Conservation (phyloP, 1,140 invertebrate genomes). For the Drosophila bocki region DNA sequence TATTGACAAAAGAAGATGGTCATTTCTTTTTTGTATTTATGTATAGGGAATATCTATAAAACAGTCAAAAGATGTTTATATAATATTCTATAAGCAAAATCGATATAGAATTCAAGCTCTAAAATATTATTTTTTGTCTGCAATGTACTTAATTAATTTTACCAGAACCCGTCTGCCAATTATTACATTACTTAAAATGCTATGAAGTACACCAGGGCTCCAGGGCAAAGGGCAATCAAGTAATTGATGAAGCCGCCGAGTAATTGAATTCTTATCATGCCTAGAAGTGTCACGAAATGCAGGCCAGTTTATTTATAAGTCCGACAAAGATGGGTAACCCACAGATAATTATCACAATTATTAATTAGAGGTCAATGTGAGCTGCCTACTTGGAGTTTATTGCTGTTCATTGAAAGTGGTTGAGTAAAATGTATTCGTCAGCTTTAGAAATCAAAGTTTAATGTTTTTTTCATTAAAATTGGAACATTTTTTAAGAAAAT, state of each 20-base stretch:
- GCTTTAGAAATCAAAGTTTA: background rate
- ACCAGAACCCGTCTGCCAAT: background rate
- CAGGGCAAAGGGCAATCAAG: conserved; percentile 6
- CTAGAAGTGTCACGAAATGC: conserved; percentile 13
- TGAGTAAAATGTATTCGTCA: background rate
- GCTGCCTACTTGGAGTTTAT: background rate
- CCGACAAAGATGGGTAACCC: conserved; percentile 1
- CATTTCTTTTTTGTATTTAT: no score
- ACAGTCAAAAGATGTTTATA: no score
- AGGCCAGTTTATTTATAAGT: conserved; percentile 27
- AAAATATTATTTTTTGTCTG: background rate
- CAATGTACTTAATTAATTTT: background rate
- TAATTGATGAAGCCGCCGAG: conserved; percentile 17
- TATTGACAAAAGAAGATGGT: background rate
- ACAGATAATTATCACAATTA: conserved; percentile 18
- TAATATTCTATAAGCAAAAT: no score
- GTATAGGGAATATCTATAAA: no score
- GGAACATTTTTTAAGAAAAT: background rate
- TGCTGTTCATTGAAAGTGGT: background rate
- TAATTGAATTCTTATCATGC: conserved; percentile 38
- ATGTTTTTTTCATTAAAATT: background rate
- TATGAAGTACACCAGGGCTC: background rate
- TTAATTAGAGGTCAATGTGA: conserved; percentile 14
- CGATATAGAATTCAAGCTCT: no score
- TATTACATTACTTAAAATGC: no score